Percentiles rank a stretch among this genome's conserved stretches.
Conservation (phyloP, 64 coral and sea anemone species). For the Platygyra sinensis region DNA sequence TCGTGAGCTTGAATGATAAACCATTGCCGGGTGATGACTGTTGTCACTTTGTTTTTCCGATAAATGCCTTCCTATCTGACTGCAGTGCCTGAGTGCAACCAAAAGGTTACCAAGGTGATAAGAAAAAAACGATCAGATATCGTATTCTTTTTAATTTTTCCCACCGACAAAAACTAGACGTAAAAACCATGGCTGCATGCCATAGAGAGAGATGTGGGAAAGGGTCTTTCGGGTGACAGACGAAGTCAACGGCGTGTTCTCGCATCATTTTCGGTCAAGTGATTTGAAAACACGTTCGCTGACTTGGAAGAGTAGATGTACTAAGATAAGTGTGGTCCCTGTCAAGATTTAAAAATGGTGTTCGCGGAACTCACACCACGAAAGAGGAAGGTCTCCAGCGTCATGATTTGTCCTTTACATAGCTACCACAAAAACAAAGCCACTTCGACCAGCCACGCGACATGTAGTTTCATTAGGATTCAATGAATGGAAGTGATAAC, state of each 20-base stretch:
- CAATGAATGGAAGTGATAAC: too few species aligned
- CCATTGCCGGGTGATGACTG: too few species aligned
- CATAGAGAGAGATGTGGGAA: conserved; percentile 58
- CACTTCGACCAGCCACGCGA: too few species aligned
- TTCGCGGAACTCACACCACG: conserved; percentile 23
- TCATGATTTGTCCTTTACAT: not conserved
- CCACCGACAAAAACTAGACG: conserved; percentile 7
- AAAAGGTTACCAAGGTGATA: too few species aligned
- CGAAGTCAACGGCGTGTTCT: conserved; percentile 35
- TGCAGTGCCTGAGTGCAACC: too few species aligned
- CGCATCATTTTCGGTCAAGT: conserved; percentile 43
- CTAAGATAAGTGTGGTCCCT: conserved; percentile 27
- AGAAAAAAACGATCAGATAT: not conserved
- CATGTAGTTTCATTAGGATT: too few species aligned
- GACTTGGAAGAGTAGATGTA: too few species aligned
- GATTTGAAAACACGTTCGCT: conserved; percentile 52
- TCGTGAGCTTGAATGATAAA: too few species aligned
- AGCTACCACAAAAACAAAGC: too few species aligned
- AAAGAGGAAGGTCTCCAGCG: conserved; percentile 43
- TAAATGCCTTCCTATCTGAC: too few species aligned
- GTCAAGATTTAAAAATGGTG: conserved; percentile 50
- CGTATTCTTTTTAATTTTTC: conserved; percentile 68
- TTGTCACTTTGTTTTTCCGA: too few species aligned
- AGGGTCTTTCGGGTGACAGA: conserved; percentile 41
- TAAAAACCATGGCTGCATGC: conserved; percentile 55